Evolutionary conservation across 2,113 vertebrate species (phyloP).

Genomic region (Polyodon spathula): DNA sequence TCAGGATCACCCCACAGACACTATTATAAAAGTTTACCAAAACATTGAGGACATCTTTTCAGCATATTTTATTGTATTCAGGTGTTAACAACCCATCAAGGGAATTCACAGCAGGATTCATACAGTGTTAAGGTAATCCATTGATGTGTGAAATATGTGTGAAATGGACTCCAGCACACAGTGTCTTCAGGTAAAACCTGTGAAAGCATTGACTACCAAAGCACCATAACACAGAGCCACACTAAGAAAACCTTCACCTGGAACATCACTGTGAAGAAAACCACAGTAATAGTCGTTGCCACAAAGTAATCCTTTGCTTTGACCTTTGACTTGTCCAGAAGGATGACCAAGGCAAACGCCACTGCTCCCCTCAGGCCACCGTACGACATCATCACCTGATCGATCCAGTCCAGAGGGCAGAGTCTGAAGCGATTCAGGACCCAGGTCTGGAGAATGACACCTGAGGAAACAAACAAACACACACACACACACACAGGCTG

Average conservation of each 20-base stretch:
- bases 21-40: too few species aligned
- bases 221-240: background rate
- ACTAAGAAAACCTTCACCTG: conserved; percentile 61
- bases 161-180: too few species aligned
- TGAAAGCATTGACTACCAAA: too few species aligned
- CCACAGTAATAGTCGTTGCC: conserved; percentile 85
- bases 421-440: conserved; percentile 86
- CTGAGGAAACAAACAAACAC: conserved; percentile 40
- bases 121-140: too few species aligned
- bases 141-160: too few species aligned
- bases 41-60: too few species aligned
- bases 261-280: conserved; percentile 97
- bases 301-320: conserved; percentile 95
- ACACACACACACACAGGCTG: background rate
- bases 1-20: too few species aligned
- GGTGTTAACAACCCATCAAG: too few species aligned
- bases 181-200: too few species aligned
- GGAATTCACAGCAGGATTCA: too few species aligned
- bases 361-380: conserved; percentile 89
- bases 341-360: conserved; percentile 85
- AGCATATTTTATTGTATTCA: too few species aligned
- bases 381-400: conserved; percentile 97
- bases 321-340: conserved; percentile 71
- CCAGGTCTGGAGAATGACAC: conserved; percentile 84
- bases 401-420: conserved; percentile 84